Conservation (phyloP, 2,888 invertebrate species). For the Bugulina stolonifera region DNA sequence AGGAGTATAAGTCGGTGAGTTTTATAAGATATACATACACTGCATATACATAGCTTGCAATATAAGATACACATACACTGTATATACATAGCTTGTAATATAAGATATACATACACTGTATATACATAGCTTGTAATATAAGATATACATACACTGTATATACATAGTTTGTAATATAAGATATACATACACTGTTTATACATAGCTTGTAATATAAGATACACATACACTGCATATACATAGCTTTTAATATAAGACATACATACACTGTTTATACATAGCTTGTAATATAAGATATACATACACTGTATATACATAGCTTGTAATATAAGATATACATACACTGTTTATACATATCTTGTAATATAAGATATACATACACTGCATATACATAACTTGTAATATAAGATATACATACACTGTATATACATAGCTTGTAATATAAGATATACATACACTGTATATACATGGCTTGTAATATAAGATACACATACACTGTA, state of each 20-base stretch:
- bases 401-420: not conserved
- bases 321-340: not conserved
- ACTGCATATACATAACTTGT: not conserved
- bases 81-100: too few species aligned
- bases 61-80: too few species aligned
- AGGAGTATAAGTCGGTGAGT: too few species aligned
- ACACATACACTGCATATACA: not conserved
- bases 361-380: not conserved
- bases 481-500: not conserved
- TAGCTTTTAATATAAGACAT: not conserved
- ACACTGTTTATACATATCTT: not conserved
- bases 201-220: not conserved
- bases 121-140: not conserved
- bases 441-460: not conserved
- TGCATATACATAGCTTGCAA: too few species aligned
- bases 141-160: not conserved
- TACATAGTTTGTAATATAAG: not conserved
- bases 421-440: not conserved
- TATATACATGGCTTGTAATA: not conserved
- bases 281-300: not conserved
- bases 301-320: not conserved
- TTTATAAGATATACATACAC: too few species aligned
- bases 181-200: not conserved
- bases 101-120: not conserved
- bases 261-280: not conserved